These are phyloP conservation scores for Drosophila anomalata DNA, from an alignment of 2,888 invertebrate species.

Conservation along the genomic window DNA sequence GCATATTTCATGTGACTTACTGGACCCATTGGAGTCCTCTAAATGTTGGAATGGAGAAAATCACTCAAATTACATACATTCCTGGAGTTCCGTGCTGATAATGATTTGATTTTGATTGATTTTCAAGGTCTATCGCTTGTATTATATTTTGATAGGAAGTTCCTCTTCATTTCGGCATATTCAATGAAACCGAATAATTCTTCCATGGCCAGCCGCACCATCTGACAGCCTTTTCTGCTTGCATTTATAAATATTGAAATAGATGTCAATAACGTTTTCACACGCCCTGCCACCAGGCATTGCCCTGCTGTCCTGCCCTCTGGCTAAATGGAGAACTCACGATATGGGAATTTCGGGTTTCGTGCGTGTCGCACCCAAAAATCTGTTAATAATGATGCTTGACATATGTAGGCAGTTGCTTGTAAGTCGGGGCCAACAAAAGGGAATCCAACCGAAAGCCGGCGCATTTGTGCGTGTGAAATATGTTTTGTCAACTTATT, in stretches of 20 bases:
- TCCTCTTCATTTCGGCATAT: conserved; percentile 13
- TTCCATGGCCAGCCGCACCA: conserved; percentile 10
- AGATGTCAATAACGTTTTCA: conserved; percentile 75
- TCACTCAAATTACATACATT: conserved; percentile 38
- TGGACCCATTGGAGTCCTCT: too few species aligned
- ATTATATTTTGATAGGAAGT: conserved; percentile 1
- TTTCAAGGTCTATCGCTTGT: neutral
- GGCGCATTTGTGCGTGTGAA: conserved; percentile 76
- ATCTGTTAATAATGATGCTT: conserved; percentile 78
- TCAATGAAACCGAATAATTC: conserved; percentile 37
- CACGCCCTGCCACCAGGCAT: conserved; percentile 49
- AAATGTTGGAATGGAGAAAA: conserved; percentile 53
- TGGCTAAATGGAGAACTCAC: conserved; percentile 36
- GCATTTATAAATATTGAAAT: conserved; percentile 77
- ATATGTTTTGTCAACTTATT: conserved; percentile 79
- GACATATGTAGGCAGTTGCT: conserved; percentile 63
- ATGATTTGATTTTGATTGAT: conserved; percentile 60
- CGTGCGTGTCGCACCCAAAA: conserved; percentile 68
- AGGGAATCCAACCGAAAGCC: conserved; percentile 52
- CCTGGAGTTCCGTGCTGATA: conserved; percentile 16
- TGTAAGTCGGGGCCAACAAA: conserved; percentile 41
- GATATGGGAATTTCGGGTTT: conserved; percentile 21
- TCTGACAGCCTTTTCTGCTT: conserved; percentile 37
- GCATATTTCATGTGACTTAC: conserved; percentile 70
- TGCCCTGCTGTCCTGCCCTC: conserved; percentile 10